These are phyloP conservation scores for Coregonus clupeaformis DNA, from an alignment of 2,113 vertebrate genomes.

Conservation along the genomic window DNA sequence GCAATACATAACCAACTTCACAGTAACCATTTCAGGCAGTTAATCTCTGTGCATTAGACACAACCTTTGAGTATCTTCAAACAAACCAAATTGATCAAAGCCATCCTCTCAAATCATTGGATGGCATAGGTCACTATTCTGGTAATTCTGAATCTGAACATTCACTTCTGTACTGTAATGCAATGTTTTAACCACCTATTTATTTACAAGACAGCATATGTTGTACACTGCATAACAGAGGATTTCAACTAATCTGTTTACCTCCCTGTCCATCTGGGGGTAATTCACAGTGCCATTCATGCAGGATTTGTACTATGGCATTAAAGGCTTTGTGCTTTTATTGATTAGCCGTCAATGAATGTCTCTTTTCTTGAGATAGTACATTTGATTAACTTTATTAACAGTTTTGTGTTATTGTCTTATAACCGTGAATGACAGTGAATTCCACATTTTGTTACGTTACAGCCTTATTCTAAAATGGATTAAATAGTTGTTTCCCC, in stretches of 20 bases:
- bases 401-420: too few relatives aligned
- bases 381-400: constrained; percentile 5
- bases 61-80: too few relatives aligned
- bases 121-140: neutral
- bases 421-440: too few relatives aligned
- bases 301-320: neutral
- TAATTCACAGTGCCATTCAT: neutral
- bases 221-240: neutral
- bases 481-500: too few relatives aligned
- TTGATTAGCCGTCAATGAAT: neutral
- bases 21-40: too few relatives aligned
- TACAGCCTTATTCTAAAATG: too few relatives aligned
- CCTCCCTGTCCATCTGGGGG: neutral
- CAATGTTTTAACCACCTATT: neutral
- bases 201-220: neutral
- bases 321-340: neutral
- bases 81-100: too few relatives aligned
- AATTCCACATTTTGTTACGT: too few relatives aligned
- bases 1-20: too few relatives aligned
- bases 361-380: neutral
- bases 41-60: too few relatives aligned
- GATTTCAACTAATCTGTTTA: constrained; percentile 1
- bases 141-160: neutral
- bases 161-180: neutral
- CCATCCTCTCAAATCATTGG: too few relatives aligned